phyloP scores from a whole-genome alignment of 1,140 invertebrate species.

The Caenorhabditis remanei region DNA sequence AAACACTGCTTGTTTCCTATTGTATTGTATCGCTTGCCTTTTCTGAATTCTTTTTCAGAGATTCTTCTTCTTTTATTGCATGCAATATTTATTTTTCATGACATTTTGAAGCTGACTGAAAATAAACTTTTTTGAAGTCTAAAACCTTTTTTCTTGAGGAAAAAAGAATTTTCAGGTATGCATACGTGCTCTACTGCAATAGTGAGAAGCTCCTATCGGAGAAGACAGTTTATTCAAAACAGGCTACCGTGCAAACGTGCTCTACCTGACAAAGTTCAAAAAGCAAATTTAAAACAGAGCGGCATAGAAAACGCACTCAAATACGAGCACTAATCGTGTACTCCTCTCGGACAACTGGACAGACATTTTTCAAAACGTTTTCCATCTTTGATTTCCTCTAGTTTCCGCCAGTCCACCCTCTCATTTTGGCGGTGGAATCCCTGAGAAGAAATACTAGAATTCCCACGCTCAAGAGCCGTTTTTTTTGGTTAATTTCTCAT shows the following conservation, averaged over 20 bases:
- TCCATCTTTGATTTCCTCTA: no score
- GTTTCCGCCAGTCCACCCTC: no score
- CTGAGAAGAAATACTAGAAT: neutral
- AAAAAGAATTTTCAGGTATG: neutral
- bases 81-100: slow-evolving; percentile 14
- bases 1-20: neutral
- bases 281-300: no score
- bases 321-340: no score
- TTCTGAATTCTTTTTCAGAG: neutral
- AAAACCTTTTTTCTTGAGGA: neutral
- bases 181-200: neutral
- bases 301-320: no score
- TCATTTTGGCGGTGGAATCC: no score
- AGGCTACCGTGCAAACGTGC: no score
- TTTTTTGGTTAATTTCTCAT: neutral
- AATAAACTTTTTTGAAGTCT: neutral
- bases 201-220: no score
- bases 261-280: no score
- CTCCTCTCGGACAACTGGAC: no score
- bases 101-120: neutral
- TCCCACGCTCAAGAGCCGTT: slow-evolving; percentile 20
- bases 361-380: no score
- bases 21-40: slow-evolving; percentile 12
- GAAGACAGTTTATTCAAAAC: no score
- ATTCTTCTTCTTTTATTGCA: neutral